A percentile compares a stretch with the other conserved stretches of the same genome.
phyloP scores from a whole-genome alignment of 2,797 vertebrate species.

The Arnoldichthys spilopterus region DNA sequence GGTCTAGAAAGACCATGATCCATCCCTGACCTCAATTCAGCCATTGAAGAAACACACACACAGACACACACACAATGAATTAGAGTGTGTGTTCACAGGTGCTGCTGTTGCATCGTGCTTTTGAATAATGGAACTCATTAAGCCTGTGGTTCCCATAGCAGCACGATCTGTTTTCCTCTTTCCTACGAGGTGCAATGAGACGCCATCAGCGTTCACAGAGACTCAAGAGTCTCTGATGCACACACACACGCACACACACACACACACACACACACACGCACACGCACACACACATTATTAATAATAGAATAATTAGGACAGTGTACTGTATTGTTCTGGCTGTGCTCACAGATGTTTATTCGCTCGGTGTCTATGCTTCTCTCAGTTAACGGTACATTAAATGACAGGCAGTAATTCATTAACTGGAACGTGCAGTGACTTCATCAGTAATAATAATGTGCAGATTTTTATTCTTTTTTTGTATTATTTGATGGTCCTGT shows the following conservation, averaged over 20 bases:
- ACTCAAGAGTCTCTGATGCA: constrained; percentile 26
- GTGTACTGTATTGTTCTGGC: not conserved
- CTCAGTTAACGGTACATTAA: not conserved
- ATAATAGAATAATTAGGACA: constrained; percentile 18
- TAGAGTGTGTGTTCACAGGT: constrained; percentile 1
- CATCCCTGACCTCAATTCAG: too few species aligned
- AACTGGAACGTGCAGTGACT: not conserved
- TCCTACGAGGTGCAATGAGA: constrained; percentile 51
- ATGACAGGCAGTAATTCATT: not conserved
- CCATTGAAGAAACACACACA: too few species aligned
- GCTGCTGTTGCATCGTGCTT: constrained; percentile 29
- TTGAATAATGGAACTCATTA: constrained; percentile 58
- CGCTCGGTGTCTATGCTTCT: constrained; percentile 8
- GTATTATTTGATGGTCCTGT: too few species aligned
- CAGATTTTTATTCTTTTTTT: not conserved
- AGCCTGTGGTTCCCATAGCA: constrained; percentile 72
- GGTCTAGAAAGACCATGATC: too few species aligned
- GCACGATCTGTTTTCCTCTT: constrained; percentile 62
- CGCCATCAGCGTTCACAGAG: constrained; percentile 49
- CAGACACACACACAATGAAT: not conserved
- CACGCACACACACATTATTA: not conserved
- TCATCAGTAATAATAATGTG: not conserved
- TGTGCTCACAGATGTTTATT: constrained; percentile 9
- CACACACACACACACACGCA: not conserved
- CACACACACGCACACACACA: constrained; percentile 1